Conservation (phyloP, 2,888 invertebrate species). For the Pterobdella sp. region DNA sequence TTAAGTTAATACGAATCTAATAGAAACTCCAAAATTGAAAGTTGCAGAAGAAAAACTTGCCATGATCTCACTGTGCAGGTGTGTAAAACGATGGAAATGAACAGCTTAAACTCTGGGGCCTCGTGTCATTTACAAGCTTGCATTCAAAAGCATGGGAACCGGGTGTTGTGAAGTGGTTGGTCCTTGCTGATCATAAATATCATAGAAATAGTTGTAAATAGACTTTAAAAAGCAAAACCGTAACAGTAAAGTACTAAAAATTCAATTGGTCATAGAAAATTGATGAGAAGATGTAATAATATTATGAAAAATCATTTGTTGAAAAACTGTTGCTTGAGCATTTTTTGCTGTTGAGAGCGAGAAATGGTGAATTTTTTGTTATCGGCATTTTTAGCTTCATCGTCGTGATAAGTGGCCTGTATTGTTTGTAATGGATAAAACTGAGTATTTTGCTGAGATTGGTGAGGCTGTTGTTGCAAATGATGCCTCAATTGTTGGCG, state of each 20-base stretch:
- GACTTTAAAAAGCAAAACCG: too few species aligned
- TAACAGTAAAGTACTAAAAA: neutral
- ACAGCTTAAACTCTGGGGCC: too few species aligned
- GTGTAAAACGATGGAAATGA: too few species aligned
- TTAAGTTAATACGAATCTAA: too few species aligned
- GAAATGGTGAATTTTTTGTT: neutral
- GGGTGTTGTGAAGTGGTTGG: too few species aligned
- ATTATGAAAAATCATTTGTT: neutral
- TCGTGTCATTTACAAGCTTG: too few species aligned
- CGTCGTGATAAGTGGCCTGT: neutral
- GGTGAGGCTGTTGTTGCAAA: neutral
- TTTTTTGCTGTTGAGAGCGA: neutral
- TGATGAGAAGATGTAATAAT: neutral
- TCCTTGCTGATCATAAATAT: too few species aligned
- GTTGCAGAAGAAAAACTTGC: too few species aligned
- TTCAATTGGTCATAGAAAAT: neutral
- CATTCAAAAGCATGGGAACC: too few species aligned
- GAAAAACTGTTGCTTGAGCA: constrained; percentile 1
- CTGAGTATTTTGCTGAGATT: neutral
- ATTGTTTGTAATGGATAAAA: neutral
- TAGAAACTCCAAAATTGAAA: too few species aligned
- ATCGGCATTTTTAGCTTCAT: neutral
- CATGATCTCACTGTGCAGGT: too few species aligned
- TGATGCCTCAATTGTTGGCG: neutral
- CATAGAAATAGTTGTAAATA: too few species aligned